Evolutionary conservation across 2,797 vertebrate species (phyloP), one percentile per base, ranked within the genome.

Genomic region (Gephyroberyx darwinii): DNA sequence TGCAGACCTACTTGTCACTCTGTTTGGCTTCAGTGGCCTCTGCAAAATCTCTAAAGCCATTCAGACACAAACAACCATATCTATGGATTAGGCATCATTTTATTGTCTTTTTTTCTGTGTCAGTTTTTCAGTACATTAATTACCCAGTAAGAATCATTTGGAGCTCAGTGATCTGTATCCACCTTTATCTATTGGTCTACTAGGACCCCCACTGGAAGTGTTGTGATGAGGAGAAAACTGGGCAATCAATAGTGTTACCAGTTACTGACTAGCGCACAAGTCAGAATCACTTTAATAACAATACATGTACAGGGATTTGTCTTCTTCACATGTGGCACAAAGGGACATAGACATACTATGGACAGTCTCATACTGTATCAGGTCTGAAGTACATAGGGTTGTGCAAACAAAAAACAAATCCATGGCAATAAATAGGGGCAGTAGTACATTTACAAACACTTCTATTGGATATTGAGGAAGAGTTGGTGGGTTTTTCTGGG

Each of bases 21-120:
- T 66, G 52, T 77, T 81, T 86, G 63, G 31, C 71, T 77, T 82
- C 51, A 20, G 22, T 52, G 66, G 67, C 69, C 56, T 8, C 48
- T 65, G 52, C 71, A 84, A 58, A 60, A 13, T 71, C 45, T 68
- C 62, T 64, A n/a, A 47, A 51, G 33, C 19, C 48, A 41, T 33
- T 54, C 26, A 59, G 22, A 50, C 5, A 57, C 4, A 67, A 74
- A 68, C 63, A 37, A 16, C 1, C 33, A 5, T n/a, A 19, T 26
- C 30, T 19, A 45, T 13, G 30, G 31, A 53, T 10, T 30, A 16
- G 37, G 63, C 52, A 62, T 81, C 31, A 72, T 65, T 77, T 74
- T 52, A 65, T 69, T 47, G 54, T 39, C 43, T 45, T 33, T 57
- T 71, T 81, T 65, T 65, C 26, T n/a, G 64, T 52, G 55, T 52